Evolutionary conservation across 2,797 vertebrate species (phyloP).

Genomic region (Ctenopoma multispine): DNA sequence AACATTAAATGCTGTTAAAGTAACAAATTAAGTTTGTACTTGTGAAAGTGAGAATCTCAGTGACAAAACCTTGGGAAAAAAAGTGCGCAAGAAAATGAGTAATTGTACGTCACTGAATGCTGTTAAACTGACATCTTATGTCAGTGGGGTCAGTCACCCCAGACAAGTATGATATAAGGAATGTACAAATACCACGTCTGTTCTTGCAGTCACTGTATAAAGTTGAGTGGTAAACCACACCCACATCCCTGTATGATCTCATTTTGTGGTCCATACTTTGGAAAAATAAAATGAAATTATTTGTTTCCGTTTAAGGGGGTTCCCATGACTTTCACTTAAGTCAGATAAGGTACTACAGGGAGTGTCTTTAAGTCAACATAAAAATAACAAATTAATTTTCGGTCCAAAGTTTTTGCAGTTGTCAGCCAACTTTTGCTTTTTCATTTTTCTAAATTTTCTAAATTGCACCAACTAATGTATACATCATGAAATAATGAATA

Average conservation of each 20-base stretch:
- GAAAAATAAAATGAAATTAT: neutral
- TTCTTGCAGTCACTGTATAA: conserved; percentile 42
- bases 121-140: conserved; percentile 10
- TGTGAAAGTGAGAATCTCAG: no score
- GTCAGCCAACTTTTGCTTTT: no score
- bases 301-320: neutral
- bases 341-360: neutral
- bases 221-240: conserved; percentile 21
- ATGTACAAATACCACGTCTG: conserved; percentile 42
- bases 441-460: no score
- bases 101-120: neutral
- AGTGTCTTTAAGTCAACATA: conserved; percentile 29
- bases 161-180: conserved; percentile 27
- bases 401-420: neutral
- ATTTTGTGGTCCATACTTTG: neutral
- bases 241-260: conserved; percentile 23
- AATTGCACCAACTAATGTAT: no score
- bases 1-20: no score
- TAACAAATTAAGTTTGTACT: no score
- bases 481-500: no score
- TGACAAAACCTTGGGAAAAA: no score
- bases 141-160: conserved; percentile 38
- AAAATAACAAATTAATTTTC: conserved; percentile 9
- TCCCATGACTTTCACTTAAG: neutral
- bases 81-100: neutral